phyloP scores from a whole-genome alignment of 2,113 vertebrate genomes.

The Synchiropus splendidus region DNA sequence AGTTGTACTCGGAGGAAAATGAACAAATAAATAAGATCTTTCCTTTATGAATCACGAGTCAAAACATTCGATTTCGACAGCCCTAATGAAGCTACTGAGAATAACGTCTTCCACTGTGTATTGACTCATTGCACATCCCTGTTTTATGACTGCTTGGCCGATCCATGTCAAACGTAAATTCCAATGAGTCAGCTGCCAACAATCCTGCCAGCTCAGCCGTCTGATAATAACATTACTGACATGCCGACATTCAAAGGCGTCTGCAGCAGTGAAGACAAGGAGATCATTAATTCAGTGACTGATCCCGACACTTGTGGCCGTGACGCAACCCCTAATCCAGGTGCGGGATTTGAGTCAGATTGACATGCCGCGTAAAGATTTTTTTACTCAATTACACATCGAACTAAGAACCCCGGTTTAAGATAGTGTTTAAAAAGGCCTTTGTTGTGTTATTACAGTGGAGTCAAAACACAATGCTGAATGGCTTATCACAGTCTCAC shows the following conservation, averaged over 20 bases:
- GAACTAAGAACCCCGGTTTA: constrained; percentile 3
- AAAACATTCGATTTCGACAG: too few relatives aligned
- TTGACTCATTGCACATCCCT: too few relatives aligned
- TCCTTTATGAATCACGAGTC: too few relatives aligned
- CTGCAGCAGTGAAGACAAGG: constrained; percentile 12
- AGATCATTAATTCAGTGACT: constrained; percentile 9
- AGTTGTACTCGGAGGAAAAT: too few relatives aligned
- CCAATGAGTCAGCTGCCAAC: constrained; percentile 44
- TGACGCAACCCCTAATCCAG: not conserved
- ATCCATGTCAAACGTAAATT: constrained; percentile 28
- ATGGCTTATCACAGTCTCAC: constrained; percentile 46
- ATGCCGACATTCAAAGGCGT: constrained; percentile 30
- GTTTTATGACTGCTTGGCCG: too few relatives aligned
- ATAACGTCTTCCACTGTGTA: too few relatives aligned
- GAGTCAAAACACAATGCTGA: constrained; percentile 27
- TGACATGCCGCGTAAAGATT: not conserved
- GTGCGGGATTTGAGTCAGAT: not conserved
- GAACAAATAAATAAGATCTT: too few relatives aligned
- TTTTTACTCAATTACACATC: not conserved
- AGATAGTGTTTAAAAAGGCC: constrained; percentile 19
- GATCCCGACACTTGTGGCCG: constrained; percentile 7
- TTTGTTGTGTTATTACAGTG: constrained; percentile 17
- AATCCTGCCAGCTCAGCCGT: constrained; percentile 24
- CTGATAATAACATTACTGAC: constrained; percentile 38
- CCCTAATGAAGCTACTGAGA: too few relatives aligned